Evolutionary conservation across 2,797 vertebrate genomes (phyloP), one percentile per base, ranked within the genome.

Genomic region (Enteromius thamalakanensis): DNA sequence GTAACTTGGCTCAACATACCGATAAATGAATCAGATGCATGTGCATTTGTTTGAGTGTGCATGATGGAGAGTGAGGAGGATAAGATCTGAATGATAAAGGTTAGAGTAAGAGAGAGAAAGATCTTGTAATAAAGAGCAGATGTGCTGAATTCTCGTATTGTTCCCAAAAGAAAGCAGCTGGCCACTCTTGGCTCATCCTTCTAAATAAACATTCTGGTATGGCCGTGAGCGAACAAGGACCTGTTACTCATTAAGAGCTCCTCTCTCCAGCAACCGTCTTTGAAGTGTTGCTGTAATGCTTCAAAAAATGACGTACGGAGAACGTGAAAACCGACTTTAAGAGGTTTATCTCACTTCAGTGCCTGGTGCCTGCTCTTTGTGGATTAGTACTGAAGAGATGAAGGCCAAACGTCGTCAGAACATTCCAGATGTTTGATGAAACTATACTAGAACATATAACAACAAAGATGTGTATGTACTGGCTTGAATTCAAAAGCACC

Each of bases 141-240:
- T 95, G 95, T 79, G 89, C 91, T 93, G 91, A 93, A 93, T 94
- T 95, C 93, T 91, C 84, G 90, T 94, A 94, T 94, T 95, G 93
- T 94, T 94, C 92, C 88, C 90, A 94, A 94, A 88, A 94, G 87
- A 90, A 94, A 94, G 90, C 94, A 95, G 93, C 93, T 95, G 94
- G 86, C 90, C 62, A 85, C 90, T 93, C 88, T 93, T 93, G 93
- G 93, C 92, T 93, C 91, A 93, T 94, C 91, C 91, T 91, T 94
- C 92, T 94, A 95, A 94, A 95, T 93, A 95, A 95, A 94, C 93
- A 94, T 92, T 92, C 91, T 88, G 89, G 88, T 76, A 87, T 92
- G 92, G 89, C 92, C 92, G 90, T 92, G 88, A 83, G 93, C 93
- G 91, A 87, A 87, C 86, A 80, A 79, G 4, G 90, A 90, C 88